Conservation (phyloP, 2,113 vertebrate genomes). For the Ctenomys sociabilis region DNA sequence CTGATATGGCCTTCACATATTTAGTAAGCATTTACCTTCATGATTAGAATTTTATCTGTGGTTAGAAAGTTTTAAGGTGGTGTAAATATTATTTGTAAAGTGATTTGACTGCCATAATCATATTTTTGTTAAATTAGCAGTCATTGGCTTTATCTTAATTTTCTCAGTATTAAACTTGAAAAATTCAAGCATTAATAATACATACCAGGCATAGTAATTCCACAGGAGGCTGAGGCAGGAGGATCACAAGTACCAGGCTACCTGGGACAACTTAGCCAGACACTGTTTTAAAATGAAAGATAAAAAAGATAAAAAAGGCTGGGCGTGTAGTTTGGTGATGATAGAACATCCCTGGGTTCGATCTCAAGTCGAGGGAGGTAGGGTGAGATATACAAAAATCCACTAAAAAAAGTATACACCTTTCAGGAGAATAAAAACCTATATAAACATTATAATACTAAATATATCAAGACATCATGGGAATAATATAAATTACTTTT, state of each 20-base stretch:
- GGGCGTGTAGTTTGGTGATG: background rate
- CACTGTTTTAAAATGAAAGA: background rate
- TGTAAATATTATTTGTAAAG: conserved; percentile 41
- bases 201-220: background rate
- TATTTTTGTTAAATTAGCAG: conserved; percentile 45
- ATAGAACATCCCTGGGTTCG: background rate
- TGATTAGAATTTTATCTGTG: conserved; percentile 53
- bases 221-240: background rate
- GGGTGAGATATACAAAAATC: background rate
- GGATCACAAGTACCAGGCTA: background rate
- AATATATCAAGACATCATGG: background rate
- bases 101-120: conserved; percentile 16
- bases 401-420: background rate
- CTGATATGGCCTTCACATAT: conserved; percentile 30
- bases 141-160: conserved; percentile 63
- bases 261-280: background rate
- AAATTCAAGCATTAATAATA: conserved; percentile 59
- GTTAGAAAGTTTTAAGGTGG: conserved; percentile 46
- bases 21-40: conserved; percentile 40
- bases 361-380: background rate
- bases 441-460: background rate
- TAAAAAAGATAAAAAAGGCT: background rate
- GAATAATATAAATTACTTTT: background rate
- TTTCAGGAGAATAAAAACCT: background rate
- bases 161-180: conserved; percentile 46